A percentile compares a stretch with the other conserved stretches of the same genome.
Conservation (phyloP, 2,888 invertebrate species). For the Azorinus chamasolen region DNA sequence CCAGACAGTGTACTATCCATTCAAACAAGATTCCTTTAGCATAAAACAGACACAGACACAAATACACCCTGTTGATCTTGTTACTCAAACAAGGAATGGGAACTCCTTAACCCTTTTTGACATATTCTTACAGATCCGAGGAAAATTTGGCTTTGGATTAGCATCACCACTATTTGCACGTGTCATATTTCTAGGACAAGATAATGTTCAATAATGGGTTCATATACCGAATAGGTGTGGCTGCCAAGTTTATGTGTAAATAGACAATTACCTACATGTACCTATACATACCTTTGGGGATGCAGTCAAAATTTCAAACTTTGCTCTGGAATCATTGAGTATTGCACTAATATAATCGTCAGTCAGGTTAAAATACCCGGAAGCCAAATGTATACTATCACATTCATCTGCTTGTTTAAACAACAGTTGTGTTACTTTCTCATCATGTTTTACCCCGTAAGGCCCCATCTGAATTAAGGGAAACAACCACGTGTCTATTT, state of each 20-base stretch:
- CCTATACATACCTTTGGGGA: constrained; percentile 93
- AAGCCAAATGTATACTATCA: constrained; percentile 90
- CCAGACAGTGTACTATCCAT: too few relatives aligned
- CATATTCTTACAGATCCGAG: too few relatives aligned
- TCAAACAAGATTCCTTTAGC: too few relatives aligned
- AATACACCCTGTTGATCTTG: too few relatives aligned
- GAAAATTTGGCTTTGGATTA: too few relatives aligned
- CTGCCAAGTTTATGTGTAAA: not conserved
- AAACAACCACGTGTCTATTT: constrained; percentile 90
- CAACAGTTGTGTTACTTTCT: constrained; percentile 79
- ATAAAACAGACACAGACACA: too few relatives aligned
- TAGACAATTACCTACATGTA: not conserved
- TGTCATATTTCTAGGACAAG: too few relatives aligned
- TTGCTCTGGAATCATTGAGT: constrained; percentile 91
- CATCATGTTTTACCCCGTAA: constrained; percentile 93
- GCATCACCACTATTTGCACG: too few relatives aligned
- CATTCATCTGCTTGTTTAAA: constrained; percentile 72
- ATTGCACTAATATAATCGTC: constrained; percentile 93
- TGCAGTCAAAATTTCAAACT: constrained; percentile 95
- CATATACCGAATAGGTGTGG: too few relatives aligned
- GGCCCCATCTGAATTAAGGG: constrained; percentile 98
- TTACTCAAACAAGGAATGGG: too few relatives aligned
- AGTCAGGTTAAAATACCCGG: constrained; percentile 99
- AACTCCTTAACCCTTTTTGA: too few relatives aligned
- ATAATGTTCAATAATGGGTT: too few relatives aligned